Evolutionary conservation across 1,140 invertebrate species (phyloP).

Genomic region (Pogonomyrmex californicus): DNA sequence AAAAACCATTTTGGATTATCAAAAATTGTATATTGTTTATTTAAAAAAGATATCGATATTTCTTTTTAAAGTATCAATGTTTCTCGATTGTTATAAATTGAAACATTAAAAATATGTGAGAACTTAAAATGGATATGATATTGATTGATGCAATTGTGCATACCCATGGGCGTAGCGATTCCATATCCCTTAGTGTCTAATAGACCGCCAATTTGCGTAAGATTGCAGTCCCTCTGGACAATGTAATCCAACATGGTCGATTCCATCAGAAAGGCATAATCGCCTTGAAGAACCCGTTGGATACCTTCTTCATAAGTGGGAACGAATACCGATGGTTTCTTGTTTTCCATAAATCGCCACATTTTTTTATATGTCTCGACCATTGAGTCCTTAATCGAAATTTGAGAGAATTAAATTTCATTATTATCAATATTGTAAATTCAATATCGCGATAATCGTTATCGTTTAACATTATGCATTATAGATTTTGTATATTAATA

Average conservation of each 20-base stretch:
- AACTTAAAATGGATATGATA: background rate
- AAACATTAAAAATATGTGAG: background rate
- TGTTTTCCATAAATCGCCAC: conserved; percentile 94
- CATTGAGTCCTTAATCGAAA: conserved; percentile 90
- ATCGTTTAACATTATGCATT: background rate
- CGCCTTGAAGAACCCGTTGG: conserved; percentile 90
- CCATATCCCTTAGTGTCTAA: conserved; percentile 94
- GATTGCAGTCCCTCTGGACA: conserved; percentile 96
- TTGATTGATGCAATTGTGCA: conserved; percentile 29
- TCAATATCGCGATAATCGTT: background rate
- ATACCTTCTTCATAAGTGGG: conserved; percentile 93
- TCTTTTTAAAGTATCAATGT: background rate
- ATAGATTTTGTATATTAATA: background rate
- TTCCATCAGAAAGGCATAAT: conserved; percentile 98
- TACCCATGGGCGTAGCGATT: conserved; percentile 88
- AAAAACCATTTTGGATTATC: background rate
- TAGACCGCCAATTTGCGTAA: conserved; percentile 97
- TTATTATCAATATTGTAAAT: background rate
- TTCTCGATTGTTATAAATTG: conserved; percentile 5
- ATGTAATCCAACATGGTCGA: conserved; percentile 97
- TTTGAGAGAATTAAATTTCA: conserved; percentile 4
- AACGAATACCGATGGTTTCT: conserved; percentile 91
- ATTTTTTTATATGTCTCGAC: conserved; percentile 95
- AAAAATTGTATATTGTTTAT: background rate
- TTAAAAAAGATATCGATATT: conserved; percentile 15